Evolutionary conservation across 2,888 invertebrate species (phyloP).

Genomic region (Amiota mariae): DNA sequence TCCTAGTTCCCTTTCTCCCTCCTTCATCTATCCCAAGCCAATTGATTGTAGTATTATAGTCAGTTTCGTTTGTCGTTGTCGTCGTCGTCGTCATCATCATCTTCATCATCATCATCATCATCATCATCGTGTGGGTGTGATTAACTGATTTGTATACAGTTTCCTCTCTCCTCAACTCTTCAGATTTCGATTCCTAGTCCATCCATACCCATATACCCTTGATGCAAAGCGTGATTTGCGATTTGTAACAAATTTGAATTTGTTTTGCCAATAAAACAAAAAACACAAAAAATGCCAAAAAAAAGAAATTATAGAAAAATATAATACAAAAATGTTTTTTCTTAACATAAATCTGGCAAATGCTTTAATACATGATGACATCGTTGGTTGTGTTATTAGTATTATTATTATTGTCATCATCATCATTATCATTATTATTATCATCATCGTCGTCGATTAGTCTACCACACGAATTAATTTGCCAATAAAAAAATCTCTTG

Average conservation of each 20-base stretch:
- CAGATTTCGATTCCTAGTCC: background rate
- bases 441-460: constrained; percentile 3
- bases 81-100: background rate
- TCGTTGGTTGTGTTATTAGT: too few relatives aligned
- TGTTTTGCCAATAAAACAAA: constrained; percentile 32
- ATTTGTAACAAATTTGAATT: constrained; percentile 70
- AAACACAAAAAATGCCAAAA: background rate
- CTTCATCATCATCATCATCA: constrained; percentile 38
- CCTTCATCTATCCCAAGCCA: background rate
- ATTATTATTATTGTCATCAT: background rate
- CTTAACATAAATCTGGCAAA: too few relatives aligned
- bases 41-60: background rate
- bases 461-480: background rate
- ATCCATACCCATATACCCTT: constrained; percentile 10
- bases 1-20: too few relatives aligned
- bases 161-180: constrained; percentile 30
- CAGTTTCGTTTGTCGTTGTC: constrained; percentile 2
- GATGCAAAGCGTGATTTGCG: constrained; percentile 69
- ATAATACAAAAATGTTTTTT: background rate
- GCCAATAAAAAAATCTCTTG: background rate
- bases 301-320: constrained; percentile 22
- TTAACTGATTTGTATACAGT: constrained; percentile 70
- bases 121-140: constrained; percentile 69
- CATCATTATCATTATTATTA: background rate
- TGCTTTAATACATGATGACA: too few relatives aligned